These are phyloP conservation scores for Botia kubotai DNA, from an alignment of 2,797 vertebrate genomes.

Conservation along the genomic window DNA sequence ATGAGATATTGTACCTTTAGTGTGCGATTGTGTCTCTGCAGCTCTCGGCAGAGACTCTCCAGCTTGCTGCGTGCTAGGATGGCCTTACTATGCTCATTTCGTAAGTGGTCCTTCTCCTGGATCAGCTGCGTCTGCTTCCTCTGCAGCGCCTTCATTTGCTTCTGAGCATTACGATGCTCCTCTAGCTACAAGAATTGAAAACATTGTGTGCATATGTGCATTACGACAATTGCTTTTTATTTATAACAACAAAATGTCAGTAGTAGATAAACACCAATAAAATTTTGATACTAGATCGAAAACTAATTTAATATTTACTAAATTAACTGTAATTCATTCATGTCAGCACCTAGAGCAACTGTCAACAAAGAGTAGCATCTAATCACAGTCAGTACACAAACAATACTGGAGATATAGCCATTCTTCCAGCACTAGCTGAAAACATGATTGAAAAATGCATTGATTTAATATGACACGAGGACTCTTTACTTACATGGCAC, in stretches of 20 bases:
- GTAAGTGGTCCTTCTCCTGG: constrained; percentile 95
- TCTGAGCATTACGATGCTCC: constrained; percentile 93
- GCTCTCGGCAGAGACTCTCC: constrained; percentile 95
- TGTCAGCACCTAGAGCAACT: too few species aligned
- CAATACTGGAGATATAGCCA: neutral
- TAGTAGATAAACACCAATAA: too few species aligned
- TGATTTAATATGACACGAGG: too few species aligned
- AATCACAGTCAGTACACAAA: neutral
- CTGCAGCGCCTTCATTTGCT: constrained; percentile 93
- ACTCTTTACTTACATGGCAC: too few species aligned
- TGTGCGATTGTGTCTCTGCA: constrained; percentile 96
- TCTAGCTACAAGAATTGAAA: constrained; percentile 81
- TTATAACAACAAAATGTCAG: neutral
- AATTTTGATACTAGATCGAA: too few species aligned
- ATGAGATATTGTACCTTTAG: constrained; percentile 83
- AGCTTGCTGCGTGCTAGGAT: constrained; percentile 96
- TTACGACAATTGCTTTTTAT: neutral
- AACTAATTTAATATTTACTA: too few species aligned
- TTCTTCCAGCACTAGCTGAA: neutral
- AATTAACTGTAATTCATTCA: too few species aligned
- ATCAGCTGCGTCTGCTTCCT: constrained; percentile 96
- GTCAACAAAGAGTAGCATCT: neutral
- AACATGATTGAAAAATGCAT: too few species aligned
- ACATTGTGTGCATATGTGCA: neutral
- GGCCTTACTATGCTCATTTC: constrained; percentile 95